Conservation (phyloP, 2,113 vertebrate species). For the Notarius quadriscutis region DNA sequence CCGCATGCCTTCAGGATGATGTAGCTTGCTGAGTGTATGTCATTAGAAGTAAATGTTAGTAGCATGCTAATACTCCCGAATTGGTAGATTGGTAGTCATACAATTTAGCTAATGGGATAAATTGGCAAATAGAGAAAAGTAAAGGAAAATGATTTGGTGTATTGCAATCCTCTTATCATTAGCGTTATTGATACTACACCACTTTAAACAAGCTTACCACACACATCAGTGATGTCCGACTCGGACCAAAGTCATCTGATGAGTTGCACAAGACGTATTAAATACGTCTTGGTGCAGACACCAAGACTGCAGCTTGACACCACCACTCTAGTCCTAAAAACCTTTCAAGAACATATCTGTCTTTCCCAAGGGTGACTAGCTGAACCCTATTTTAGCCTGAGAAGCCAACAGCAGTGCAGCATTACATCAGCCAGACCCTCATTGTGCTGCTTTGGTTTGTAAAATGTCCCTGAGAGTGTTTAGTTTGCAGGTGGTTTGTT, state of each 20-base stretch:
- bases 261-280: neutral
- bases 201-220: neutral
- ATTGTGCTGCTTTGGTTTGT: neutral
- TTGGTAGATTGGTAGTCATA: neutral
- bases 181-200: neutral
- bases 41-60: neutral
- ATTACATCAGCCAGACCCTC: constrained; percentile 6
- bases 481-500: constrained; percentile 25
- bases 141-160: neutral
- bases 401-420: neutral
- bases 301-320: neutral
- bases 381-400: neutral
- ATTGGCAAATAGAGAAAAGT: neutral
- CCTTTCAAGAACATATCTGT: neutral
- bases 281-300: neutral
- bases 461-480: neutral
- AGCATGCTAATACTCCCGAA: neutral
- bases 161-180: neutral
- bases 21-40: neutral
- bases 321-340: neutral
- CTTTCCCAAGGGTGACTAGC: neutral
- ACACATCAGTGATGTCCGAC: neutral
- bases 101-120: neutral
- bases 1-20: neutral
- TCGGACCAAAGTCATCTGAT: neutral